These are phyloP conservation scores for Syngnathus acus DNA, from an alignment of 2,797 vertebrate species.

Conservation along the genomic window DNA sequence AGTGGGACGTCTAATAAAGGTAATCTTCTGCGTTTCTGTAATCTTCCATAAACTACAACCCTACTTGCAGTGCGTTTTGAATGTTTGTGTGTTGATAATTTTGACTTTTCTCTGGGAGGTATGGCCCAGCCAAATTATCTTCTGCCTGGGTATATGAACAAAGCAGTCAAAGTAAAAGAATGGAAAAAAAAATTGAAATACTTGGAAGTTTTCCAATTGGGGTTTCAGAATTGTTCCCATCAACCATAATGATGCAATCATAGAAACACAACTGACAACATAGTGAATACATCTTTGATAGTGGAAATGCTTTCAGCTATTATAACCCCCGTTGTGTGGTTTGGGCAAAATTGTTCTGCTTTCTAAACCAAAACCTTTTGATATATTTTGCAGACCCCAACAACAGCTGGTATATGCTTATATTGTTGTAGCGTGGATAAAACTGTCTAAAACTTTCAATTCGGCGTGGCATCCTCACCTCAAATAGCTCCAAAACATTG, in stretches of 20 bases:
- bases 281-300: neutral
- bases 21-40: no score
- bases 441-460: no score
- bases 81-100: neutral
- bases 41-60: no score
- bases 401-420: neutral
- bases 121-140: neutral
- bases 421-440: neutral
- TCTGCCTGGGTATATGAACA: neutral
- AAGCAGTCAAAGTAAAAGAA: neutral
- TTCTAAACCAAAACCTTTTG: neutral
- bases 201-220: neutral
- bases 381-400: neutral
- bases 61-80: neutral
- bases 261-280: neutral
- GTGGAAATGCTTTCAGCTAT: neutral
- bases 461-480: no score
- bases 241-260: neutral
- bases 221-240: neutral
- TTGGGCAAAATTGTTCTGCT: neutral
- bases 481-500: no score
- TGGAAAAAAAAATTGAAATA: neutral
- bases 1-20: no score
- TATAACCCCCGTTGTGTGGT: neutral
- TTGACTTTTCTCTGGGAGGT: neutral